Evolutionary conservation across 2,797 vertebrate genomes (phyloP).

Genomic region (Tokudaia muenninki): DNA sequence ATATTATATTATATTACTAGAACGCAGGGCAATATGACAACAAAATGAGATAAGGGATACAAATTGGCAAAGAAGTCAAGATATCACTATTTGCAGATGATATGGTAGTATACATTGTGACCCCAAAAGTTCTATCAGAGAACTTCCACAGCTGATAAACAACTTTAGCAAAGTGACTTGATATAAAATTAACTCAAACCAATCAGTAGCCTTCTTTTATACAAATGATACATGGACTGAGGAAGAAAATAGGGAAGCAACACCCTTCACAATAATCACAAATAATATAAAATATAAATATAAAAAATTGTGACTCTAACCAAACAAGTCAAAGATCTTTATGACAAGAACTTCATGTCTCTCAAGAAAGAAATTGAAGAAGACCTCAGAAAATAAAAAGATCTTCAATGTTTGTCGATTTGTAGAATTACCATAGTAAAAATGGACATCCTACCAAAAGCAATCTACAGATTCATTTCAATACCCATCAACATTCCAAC

Average conservation of each 20-base stretch:
- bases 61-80: background rate
- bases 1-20: too few relatives aligned
- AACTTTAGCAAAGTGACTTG: background rate
- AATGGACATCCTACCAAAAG: background rate
- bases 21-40: background rate
- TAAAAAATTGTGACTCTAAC: background rate
- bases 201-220: background rate
- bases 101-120: background rate
- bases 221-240: background rate
- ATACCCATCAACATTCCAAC: background rate
- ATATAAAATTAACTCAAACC: background rate
- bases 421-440: background rate
- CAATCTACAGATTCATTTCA: background rate
- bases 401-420: background rate
- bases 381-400: background rate
- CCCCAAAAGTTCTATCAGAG: background rate
- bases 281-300: background rate
- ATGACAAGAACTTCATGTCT: background rate
- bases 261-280: background rate
- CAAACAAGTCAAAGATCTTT: background rate
- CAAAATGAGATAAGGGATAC: background rate
- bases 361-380: background rate
- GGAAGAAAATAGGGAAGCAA: background rate
- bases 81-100: background rate
- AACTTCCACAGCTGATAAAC: background rate